These are phyloP conservation scores for rat (Rattus norvegicus) DNA, from an alignment of 2,113 vertebrate genomes.

Conservation along the genomic window GRCr8 NC_086029.1:68499501-68500000, in stretches of 20 bases:
- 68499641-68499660: not conserved
- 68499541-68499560: not conserved
- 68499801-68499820: conserved; percentile 10
- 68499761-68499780: not conserved
- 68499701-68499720: not conserved
- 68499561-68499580: no score
- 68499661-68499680: not conserved
- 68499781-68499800: conserved; percentile 3
- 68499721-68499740: conserved; percentile 9
- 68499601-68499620: no score
- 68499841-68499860: not conserved
- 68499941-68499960: not conserved
- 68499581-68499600: no score
- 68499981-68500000: not conserved
- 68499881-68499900: conserved; percentile 25
- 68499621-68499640: no score
- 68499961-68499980: not conserved
- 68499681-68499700: conserved; percentile 5
- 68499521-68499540: not conserved
- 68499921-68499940: conserved; percentile 40
- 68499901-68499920: not conserved
- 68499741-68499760: not conserved
- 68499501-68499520: not conserved
- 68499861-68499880: not conserved
- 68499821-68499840: conserved; percentile 16